phyloP scores from a whole-genome alignment of 2,888 invertebrate species.

The Schizotus pectinicornis region DNA sequence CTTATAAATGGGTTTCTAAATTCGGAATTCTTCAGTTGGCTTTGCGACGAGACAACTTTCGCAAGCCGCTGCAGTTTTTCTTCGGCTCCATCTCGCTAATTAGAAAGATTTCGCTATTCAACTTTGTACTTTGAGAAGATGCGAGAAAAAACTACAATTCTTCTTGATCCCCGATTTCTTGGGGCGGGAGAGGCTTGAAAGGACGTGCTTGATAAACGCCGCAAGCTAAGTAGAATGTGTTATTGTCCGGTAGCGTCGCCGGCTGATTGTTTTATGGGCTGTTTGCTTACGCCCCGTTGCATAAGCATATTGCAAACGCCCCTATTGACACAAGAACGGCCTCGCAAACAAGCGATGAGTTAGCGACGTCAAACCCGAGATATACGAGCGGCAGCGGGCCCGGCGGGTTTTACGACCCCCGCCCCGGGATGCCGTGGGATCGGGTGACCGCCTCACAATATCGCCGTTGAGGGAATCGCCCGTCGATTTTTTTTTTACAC shows the following conservation, averaged over 20 bases:
- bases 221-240: neutral
- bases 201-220: neutral
- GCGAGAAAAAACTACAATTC: too few relatives aligned
- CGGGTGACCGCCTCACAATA: slow-evolving; percentile 32
- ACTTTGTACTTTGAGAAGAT: too few relatives aligned
- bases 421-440: slow-evolving; percentile 8
- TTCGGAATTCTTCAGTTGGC: neutral
- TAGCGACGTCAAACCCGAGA: slow-evolving; percentile 22
- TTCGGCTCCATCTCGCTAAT: neutral
- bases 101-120: too few relatives aligned
- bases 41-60: too few relatives aligned
- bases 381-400: slow-evolving; percentile 5
- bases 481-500: slow-evolving; percentile 44
- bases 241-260: slow-evolving; percentile 5
- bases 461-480: slow-evolving; percentile 43
- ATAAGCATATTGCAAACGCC: slow-evolving; percentile 31
- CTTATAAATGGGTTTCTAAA: slow-evolving; percentile 7
- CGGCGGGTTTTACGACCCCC: slow-evolving; percentile 2
- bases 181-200: neutral
- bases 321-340: slow-evolving; percentile 28
- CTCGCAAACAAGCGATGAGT: slow-evolving; percentile 32
- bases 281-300: slow-evolving; percentile 29
- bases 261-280: slow-evolving; percentile 14
- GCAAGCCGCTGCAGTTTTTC: too few relatives aligned
- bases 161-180: too few relatives aligned